Evolutionary conservation across 2,888 invertebrate genomes (phyloP).

Genomic region (Psylliodes chrysocephalus): DNA sequence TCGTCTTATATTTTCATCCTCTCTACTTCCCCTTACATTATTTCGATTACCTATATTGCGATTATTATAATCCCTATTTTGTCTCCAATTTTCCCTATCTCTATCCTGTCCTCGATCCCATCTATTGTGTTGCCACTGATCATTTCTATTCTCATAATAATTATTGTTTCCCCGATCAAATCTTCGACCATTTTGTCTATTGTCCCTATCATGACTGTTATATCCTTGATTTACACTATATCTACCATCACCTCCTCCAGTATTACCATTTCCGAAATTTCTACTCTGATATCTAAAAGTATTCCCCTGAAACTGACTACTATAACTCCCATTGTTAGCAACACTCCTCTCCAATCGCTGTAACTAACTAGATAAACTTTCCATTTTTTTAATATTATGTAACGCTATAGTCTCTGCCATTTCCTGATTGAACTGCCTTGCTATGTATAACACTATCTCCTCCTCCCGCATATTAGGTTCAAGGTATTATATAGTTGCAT

Average conservation of each 20-base stretch:
- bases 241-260: neutral
- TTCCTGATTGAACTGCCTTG: neutral
- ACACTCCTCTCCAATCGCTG: neutral
- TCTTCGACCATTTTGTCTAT: neutral
- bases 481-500: neutral
- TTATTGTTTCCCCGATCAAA: neutral
- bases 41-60: too few relatives aligned
- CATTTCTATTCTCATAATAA: neutral
- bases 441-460: neutral
- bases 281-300: neutral
- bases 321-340: neutral
- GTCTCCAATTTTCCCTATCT: neutral
- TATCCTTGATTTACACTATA: neutral
- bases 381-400: neutral
- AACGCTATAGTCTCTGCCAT: neutral
- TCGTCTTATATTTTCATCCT: too few relatives aligned
- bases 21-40: too few relatives aligned
- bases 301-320: too few relatives aligned
- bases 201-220: neutral
- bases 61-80: neutral
- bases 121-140: neutral
- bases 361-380: neutral
- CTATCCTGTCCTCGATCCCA: neutral
- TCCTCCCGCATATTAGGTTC: neutral
- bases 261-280: neutral